These are phyloP conservation scores for Discoglossus pictus DNA, from an alignment of 2,797 vertebrate species.

Conservation along the genomic window DNA sequence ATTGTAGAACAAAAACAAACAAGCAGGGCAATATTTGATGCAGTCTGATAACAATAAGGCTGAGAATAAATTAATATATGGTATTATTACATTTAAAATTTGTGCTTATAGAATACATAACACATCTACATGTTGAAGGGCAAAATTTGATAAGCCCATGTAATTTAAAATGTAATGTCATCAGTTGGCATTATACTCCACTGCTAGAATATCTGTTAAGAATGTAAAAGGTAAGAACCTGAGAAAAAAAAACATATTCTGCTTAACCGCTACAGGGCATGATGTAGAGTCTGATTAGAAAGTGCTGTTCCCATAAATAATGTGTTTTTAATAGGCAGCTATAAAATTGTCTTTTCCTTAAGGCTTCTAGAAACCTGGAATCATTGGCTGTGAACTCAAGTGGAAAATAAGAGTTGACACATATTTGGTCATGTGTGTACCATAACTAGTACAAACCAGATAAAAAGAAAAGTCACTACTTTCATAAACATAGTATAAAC, in stretches of 20 bases:
- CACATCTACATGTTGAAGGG: no score
- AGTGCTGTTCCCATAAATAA: conserved; percentile 38
- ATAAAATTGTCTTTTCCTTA: conserved; percentile 19
- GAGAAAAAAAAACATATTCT: conserved; percentile 32
- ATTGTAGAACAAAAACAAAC: no score
- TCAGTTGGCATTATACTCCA: background rate
- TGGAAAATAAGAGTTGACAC: conserved; percentile 37
- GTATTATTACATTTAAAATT: no score
- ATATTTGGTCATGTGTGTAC: conserved; percentile 21
- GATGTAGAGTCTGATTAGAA: conserved; percentile 31
- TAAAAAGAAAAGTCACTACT: conserved; percentile 1
- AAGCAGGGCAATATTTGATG: no score
- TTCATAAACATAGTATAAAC: no score
- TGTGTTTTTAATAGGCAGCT: conserved; percentile 33
- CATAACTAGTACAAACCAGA: conserved; percentile 21
- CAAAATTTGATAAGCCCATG: no score
- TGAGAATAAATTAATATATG: no score
- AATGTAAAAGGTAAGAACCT: conserved; percentile 29
- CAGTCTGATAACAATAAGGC: no score
- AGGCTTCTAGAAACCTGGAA: conserved; percentile 24
- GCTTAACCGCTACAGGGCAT: conserved; percentile 19
- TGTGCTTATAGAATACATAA: no score
- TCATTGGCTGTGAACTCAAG: conserved; percentile 26
- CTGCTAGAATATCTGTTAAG: conserved; percentile 5
- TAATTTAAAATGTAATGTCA: no score